These are phyloP conservation scores for Rhinella marina DNA, from an alignment of 2,797 vertebrate species.

Conservation along the genomic window DNA sequence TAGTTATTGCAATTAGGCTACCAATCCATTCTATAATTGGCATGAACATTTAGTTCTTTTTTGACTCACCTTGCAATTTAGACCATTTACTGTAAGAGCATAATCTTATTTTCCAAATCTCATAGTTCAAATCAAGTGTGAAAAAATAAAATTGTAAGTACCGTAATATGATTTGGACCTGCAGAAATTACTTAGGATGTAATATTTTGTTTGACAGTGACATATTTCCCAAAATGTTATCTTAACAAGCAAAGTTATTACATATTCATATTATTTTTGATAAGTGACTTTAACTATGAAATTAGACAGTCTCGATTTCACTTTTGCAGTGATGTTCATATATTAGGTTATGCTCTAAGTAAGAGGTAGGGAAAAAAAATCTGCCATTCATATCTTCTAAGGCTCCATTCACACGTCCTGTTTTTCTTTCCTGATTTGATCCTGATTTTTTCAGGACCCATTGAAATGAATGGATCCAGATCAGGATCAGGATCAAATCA, in stretches of 20 bases:
- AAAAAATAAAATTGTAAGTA: slow-evolving; percentile 42
- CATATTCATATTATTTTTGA: slow-evolving; percentile 16
- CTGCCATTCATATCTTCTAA: background rate
- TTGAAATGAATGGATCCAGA: too few species aligned
- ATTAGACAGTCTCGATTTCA: slow-evolving; percentile 10
- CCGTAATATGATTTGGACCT: slow-evolving; percentile 38
- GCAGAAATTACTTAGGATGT: slow-evolving; percentile 23
- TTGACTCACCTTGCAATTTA: background rate
- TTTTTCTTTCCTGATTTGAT: too few species aligned
- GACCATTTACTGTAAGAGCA: slow-evolving; percentile 24
- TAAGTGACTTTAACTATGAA: too few species aligned
- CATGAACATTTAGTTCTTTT: background rate
- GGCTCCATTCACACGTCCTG: too few species aligned
- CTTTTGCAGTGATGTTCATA: slow-evolving; percentile 8
- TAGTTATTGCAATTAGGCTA: too few species aligned
- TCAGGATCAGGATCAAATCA: too few species aligned
- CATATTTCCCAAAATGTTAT: slow-evolving; percentile 46
- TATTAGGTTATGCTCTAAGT: background rate
- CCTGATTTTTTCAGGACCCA: too few species aligned
- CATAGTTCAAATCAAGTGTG: slow-evolving; percentile 16
- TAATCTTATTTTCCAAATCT: slow-evolving; percentile 21
- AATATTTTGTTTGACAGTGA: slow-evolving; percentile 40
- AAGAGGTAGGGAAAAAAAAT: background rate
- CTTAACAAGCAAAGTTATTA: slow-evolving; percentile 41
- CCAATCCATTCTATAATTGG: too few species aligned